Evolutionary conservation across 2,113 vertebrate genomes (phyloP), one percentile per base, ranked within the genome.

Genomic region (Furnarius figulus): DNA sequence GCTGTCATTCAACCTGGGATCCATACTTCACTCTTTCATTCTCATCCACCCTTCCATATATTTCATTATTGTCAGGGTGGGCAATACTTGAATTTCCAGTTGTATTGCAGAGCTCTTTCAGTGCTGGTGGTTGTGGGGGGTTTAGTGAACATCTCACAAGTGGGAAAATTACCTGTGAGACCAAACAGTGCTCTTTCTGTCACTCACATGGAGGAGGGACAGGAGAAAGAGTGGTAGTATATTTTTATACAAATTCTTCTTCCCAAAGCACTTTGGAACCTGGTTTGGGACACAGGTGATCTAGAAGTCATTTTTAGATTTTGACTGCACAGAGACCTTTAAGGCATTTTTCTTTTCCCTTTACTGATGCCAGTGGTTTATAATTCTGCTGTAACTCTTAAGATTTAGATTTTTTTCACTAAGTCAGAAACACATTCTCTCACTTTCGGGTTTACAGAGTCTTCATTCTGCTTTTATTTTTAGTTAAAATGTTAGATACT

Each of bases 1-100:
- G 71, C 71, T 93, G 92, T 39, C 79, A 73, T 62, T 87, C 76
- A 92, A 80, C 42, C 62, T 87, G n/a, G 66, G 72, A 85, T 88
- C 52, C n/a, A 37, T 85, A 77, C 75, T 62, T 90, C 56, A 89
- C 31, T 24, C 37, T 74, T 85, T 90, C 73, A 70, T 33, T 84
- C 65, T 90, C 62, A 49, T 20, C 61, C 13, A 2, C 47, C 5
- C 58, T 42, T 74, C 63, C 44, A 31, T 53, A 8, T 35, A 56
- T 70, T 92, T 93, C 74, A 46, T 65, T 74, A 7, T 46, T 74
- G 55, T 86, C 86, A 75, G 52, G n/a, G 30, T 62, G 56, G 50
- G 27, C 25, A 65, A 62, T 42, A 49, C 40, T 80, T 70, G 71
- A 61, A 56, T 87, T 88, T 94, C 68, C 39, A 94, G 53, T 59